phyloP scores from a whole-genome alignment of 2,113 vertebrate genomes.

The Caretta caretta region DNA sequence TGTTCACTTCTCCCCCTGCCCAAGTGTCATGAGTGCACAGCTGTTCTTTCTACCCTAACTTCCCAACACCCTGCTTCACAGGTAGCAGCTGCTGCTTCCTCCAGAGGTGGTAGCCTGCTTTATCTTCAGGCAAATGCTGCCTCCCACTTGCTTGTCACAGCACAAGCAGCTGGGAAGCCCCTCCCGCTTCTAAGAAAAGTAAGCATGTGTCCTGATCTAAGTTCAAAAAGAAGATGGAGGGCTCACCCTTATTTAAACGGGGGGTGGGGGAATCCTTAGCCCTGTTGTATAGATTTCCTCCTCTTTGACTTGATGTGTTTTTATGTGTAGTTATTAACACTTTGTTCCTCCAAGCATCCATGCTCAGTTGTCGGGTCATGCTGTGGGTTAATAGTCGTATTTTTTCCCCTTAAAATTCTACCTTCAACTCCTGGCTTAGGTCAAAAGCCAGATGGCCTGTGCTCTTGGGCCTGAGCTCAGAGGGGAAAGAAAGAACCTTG shows the following conservation, averaged over 20 bases:
- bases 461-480: not conserved
- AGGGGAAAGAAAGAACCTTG: not conserved
- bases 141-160: not conserved
- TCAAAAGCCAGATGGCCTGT: not conserved
- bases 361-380: too few species aligned
- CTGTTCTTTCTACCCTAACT: not conserved
- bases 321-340: not conserved
- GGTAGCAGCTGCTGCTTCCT: not conserved
- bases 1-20: not conserved
- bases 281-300: not conserved
- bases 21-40: not conserved
- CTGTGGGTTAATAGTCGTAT: not conserved
- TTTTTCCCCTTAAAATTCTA: not conserved
- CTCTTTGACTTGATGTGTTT: not conserved
- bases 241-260: not conserved
- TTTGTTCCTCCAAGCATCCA: not conserved
- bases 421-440: not conserved
- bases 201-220: not conserved
- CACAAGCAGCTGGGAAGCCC: not conserved
- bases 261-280: not conserved
- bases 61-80: not conserved
- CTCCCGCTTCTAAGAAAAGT: not conserved
- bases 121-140: not conserved
- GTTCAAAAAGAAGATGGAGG: not conserved
- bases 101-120: not conserved